phyloP scores from a whole-genome alignment of 2,888 invertebrate genomes.

The Salpingus planirostris region DNA sequence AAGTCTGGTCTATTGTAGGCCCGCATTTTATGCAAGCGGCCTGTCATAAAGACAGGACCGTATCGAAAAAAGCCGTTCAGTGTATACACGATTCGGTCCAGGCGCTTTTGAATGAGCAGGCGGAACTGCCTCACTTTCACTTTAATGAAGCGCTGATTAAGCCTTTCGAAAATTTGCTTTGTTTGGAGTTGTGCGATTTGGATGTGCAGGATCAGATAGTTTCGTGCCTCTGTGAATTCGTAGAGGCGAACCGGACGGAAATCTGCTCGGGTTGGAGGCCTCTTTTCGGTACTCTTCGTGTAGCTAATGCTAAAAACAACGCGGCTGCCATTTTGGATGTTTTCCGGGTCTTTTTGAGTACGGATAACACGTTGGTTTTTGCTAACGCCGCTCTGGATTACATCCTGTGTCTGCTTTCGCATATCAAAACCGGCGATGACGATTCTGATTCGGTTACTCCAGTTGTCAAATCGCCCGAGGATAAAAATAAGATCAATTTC shows the following conservation, averaged over 20 bases:
- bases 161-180: constrained; percentile 89
- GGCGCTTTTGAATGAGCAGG: constrained; percentile 74
- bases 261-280: constrained; percentile 95
- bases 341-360: constrained; percentile 86
- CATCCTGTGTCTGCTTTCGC: constrained; percentile 76
- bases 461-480: constrained; percentile 14
- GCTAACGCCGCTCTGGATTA: constrained; percentile 92
- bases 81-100: constrained; percentile 90
- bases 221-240: constrained; percentile 90
- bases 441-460: constrained; percentile 4
- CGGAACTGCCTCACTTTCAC: constrained; percentile 87
- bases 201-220: constrained; percentile 93
- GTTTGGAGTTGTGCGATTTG: constrained; percentile 84
- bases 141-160: constrained; percentile 92
- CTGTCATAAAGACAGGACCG: constrained; percentile 79
- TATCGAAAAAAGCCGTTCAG: constrained; percentile 84
- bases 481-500: constrained; percentile 24
- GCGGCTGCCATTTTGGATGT: constrained; percentile 76
- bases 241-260: constrained; percentile 87
- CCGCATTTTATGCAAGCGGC: constrained; percentile 94
- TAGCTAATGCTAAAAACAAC: constrained; percentile 64
- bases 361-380: constrained; percentile 88
- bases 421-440: constrained; percentile 47
- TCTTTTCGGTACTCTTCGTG: constrained; percentile 85
- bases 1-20: constrained; percentile 86